Evolutionary conservation across 1,140 invertebrate genomes (phyloP).

Genomic region (Cheumatopsyche charites): DNA sequence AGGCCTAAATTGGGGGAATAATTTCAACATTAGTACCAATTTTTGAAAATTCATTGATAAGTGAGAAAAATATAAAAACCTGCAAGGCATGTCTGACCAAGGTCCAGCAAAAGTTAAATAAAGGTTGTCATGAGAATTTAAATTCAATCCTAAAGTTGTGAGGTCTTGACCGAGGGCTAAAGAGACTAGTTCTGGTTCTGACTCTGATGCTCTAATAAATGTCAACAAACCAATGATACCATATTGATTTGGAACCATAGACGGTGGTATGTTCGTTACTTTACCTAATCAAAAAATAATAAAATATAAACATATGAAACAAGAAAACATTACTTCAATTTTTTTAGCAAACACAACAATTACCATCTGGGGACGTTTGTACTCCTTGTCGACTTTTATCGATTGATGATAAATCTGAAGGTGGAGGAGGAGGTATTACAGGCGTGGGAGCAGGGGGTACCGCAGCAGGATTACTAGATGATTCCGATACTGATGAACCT

Average conservation of each 20-base stretch:
- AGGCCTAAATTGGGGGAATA: conserved; percentile 65
- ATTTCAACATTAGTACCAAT: background rate
- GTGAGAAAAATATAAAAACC: conserved; percentile 51
- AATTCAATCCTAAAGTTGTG: conserved; percentile 95
- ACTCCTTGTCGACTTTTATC: conserved; percentile 77
- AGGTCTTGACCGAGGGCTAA: conserved; percentile 96
- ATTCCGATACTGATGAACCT: conserved; percentile 34
- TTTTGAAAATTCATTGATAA: background rate
- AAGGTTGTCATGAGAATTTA: conserved; percentile 96
- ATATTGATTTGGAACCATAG: conserved; percentile 99
- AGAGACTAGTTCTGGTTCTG: conserved; percentile 93
- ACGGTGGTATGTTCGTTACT: conserved; percentile 96
- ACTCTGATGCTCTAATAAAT: conserved; percentile 96
- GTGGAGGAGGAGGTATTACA: background rate
- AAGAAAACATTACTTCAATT: background rate
- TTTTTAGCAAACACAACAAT: conserved; percentile 42
- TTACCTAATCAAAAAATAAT: conserved; percentile 67
- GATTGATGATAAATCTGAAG: conserved; percentile 8
- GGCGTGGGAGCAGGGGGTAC: background rate
- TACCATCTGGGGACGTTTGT: conserved; percentile 92
- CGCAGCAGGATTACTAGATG: conserved; percentile 40
- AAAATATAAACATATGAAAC: conserved; percentile 27
- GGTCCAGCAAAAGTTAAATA: conserved; percentile 98
- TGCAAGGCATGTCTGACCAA: conserved; percentile 96
- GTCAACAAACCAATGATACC: conserved; percentile 97